A percentile compares a stretch with the other conserved stretches of the same genome.
Evolutionary conservation across 2,888 invertebrate genomes (phyloP).

Genomic region (Gymnosoma rotundatum): DNA sequence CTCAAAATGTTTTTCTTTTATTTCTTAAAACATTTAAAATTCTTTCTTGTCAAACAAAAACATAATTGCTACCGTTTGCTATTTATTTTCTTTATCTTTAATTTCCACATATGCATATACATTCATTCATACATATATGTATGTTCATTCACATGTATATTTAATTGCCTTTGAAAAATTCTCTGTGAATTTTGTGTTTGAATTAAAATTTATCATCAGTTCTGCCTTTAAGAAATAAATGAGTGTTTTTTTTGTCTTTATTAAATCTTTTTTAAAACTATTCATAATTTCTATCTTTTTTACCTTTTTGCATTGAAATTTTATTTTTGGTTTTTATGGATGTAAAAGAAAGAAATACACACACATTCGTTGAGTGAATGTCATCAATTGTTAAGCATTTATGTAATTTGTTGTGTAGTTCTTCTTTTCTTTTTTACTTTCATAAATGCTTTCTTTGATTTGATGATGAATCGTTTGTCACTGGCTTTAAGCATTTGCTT

Average conservation of each 20-base stretch:
- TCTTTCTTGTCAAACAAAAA: slow-evolving; percentile 49
- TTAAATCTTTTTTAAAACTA: slow-evolving; percentile 14
- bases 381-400: slow-evolving; percentile 36
- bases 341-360: not conserved
- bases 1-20: slow-evolving; percentile 57
- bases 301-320: slow-evolving; percentile 12
- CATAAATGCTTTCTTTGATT: slow-evolving; percentile 60
- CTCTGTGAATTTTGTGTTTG: slow-evolving; percentile 15
- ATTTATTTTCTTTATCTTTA: slow-evolving; percentile 31
- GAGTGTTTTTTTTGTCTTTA: slow-evolving; percentile 5
- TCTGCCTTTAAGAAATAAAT: not conserved
- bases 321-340: slow-evolving; percentile 59
- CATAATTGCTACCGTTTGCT: slow-evolving; percentile 68
- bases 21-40: slow-evolving; percentile 29
- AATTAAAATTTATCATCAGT: slow-evolving; percentile 59
- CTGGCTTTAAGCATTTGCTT: slow-evolving; percentile 10
- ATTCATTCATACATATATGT: not conserved
- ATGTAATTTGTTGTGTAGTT: slow-evolving; percentile 56
- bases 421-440: slow-evolving; percentile 5
- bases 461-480: slow-evolving; percentile 62
- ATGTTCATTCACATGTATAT: too few species aligned
- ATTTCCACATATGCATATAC: slow-evolving; percentile 28
- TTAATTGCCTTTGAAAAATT: not conserved
- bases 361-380: slow-evolving; percentile 11
- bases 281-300: slow-evolving; percentile 20